Evolutionary conservation across 2,888 invertebrate species (phyloP), one percentile per base, ranked within the genome.

Genomic region (Uloborus plumipes): DNA sequence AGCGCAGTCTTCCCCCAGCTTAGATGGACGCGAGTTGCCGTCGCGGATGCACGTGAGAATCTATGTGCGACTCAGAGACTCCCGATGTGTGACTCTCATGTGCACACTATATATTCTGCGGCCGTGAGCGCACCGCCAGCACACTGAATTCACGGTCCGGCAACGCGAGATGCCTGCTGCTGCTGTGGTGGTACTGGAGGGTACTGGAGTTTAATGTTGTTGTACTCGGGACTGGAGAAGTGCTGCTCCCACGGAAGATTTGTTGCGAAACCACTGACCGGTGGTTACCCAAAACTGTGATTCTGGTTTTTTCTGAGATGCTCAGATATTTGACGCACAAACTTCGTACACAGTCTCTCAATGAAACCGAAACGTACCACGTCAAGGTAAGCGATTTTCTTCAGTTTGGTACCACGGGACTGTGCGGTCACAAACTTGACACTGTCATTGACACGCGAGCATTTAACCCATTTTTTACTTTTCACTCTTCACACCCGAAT

Each of bases 311-410:
- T 26, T 39, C 53, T 73, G 86, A 87, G 82, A 94, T 94, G 94
- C 93, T 94, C 91, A 94, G 94, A 91, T 94, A 94, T 91, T 92
- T 94, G 89, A 94, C 94, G 88, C 93, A 94, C 91, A 94, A 94
- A 92, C 91, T 94, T 90, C 93, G 93, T 91, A 93, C 94, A 90
- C 94, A 94, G 91, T 94, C 94, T 90, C 92, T 94, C 91, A 94
- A 94, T 92, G 94, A 94, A 91, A 93, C 94, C 90, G 88, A 88
- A 79, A 87, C 87, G 70, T 92, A 92, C 90, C 91, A 91, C 88
- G 92, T 92, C 90, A 93, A 93, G 93, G 94, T 94, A 91, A 91
- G 92, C 15, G 16, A 18, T 22, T 65, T 51, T 31, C 26, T 51
- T 31, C 26, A 16, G 20, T 47, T 59, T 51, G 61, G 51, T 72